Evolutionary conservation across 2,888 invertebrate species (phyloP).

Genomic region (Glaucopsyche alexis): DNA sequence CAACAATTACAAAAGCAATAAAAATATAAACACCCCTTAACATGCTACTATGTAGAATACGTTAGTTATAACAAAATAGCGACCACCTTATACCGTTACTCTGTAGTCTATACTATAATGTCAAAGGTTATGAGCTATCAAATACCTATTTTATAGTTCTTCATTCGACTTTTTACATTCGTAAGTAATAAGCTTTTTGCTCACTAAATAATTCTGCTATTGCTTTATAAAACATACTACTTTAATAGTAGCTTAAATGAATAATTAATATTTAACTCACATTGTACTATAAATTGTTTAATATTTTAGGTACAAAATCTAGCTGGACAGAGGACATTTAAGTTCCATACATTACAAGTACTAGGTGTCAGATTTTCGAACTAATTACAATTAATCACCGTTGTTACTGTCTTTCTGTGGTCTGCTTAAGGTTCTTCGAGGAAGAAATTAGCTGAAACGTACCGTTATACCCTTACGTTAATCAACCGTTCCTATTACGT

Average conservation of each 20-base stretch:
- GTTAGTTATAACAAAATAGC: slow-evolving; percentile 16
- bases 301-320: too few species aligned
- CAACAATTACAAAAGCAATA: neutral
- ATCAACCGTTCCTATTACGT: too few species aligned
- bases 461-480: too few species aligned
- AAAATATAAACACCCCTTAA: neutral
- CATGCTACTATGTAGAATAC: slow-evolving; percentile 19
- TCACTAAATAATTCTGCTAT: slow-evolving; percentile 6
- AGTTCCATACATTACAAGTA: neutral
- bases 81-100: slow-evolving; percentile 1
- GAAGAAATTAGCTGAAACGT: too few species aligned
- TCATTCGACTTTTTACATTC: neutral
- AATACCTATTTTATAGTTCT: slow-evolving; percentile 23
- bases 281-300: too few species aligned
- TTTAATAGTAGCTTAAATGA: neutral
- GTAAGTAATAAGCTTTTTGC: slow-evolving; percentile 23
- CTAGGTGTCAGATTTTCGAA: neutral
- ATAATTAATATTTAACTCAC: neutral
- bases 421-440: too few species aligned
- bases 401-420: neutral
- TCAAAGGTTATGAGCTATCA: slow-evolving; percentile 21
- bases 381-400: neutral
- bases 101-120: slow-evolving; percentile 2
- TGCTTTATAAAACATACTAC: neutral
- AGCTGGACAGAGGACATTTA: neutral